Base-by-base conservation (phyloP, 2,797 vertebrate species). In the Aeoliscus strigatus region DNA sequence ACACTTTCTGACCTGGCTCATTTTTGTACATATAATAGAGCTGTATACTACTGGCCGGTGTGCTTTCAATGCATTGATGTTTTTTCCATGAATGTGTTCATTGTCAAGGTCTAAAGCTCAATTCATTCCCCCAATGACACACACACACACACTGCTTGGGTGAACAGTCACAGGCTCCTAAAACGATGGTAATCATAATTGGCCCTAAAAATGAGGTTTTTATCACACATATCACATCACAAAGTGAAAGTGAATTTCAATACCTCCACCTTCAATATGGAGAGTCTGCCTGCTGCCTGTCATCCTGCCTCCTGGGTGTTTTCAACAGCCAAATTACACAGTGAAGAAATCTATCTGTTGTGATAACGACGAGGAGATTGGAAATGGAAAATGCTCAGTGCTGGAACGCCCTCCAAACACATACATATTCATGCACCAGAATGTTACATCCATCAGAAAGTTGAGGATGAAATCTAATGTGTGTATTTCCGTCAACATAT, bases 261-360 rank as follows among this genome's bases (percentile, higher is more conserved):
- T 68, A 15, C 53, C 47, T 57, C 52, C 47, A 56, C 59, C 59
- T 75, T 57, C 14, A 28, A 33, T 27, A 28, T 2, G 21, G 45
- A 49, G 34, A 57, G 38, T 18, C 27, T 12, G 33, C 2, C 24
- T 35, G 28, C 35, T 49, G 37, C 17, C 77, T 73, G 50, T 72
- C 71, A 62, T 57, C 27, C 47, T 60, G 60, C 72, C 67, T 77
- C 60, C 52, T 32, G 64, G 66, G 51, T 67, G 47, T 73, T 78
- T 73, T 75, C 56, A 72, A 44, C 39, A 70, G 63, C 50, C 66
- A 79, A 73, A 82, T 77, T 71, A 73, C 60, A 62, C 52, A 54
- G 59, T 37, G 42, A 66, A 47, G 72, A 74, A 79, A 79, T 71
- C 32, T 72, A 71, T 77, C 66, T 56, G 51, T 12, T 39, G 6